Evolutionary conservation across 2,113 vertebrate species (phyloP).

Genomic region (Hyperopisus bebe): DNA sequence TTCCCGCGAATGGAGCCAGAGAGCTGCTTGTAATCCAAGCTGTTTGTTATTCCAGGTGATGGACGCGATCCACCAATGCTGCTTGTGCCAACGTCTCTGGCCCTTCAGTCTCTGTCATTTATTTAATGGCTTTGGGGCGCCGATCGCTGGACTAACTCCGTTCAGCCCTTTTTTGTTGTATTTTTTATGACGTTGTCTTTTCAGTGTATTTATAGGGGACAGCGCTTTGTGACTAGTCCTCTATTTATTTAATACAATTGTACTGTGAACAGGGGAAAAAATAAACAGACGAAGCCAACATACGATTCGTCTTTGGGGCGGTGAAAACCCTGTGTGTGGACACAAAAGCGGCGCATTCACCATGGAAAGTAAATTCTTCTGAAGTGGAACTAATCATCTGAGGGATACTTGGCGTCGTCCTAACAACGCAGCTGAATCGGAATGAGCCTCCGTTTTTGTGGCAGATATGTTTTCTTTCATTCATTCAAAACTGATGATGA

Average conservation of each 20-base stretch:
- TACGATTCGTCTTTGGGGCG: conserved; percentile 71
- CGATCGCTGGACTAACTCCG: conserved; percentile 36
- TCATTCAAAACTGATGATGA: conserved; percentile 94
- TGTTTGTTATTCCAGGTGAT: conserved; percentile 16
- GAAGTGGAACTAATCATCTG: conserved; percentile 99
- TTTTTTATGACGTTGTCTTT: conserved; percentile 35
- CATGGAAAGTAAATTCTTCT: conserved; percentile 97
- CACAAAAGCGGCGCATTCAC: conserved; percentile 86
- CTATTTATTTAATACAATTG: conserved; percentile 83
- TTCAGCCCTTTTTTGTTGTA: conserved; percentile 44
- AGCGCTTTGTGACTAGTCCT: conserved; percentile 57
- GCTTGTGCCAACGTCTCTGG: neutral
- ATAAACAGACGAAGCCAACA: conserved; percentile 84
- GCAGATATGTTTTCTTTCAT: conserved; percentile 97
- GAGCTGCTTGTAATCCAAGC: neutral
- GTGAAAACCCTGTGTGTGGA: conserved; percentile 78
- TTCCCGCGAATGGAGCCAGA: neutral
- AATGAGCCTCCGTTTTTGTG: conserved; percentile 85
- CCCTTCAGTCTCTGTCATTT: conserved; percentile 25
- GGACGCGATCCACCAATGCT: neutral
- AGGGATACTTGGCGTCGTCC: conserved; percentile 99
- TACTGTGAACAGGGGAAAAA: conserved; percentile 76
- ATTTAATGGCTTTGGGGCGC: conserved; percentile 36
- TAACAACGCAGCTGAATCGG: conserved; percentile 97
- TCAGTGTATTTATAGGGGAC: conserved; percentile 63